Evolutionary conservation across 2,113 vertebrate genomes (phyloP), one percentile per base, ranked within the genome.

Genomic region (Toxotes chatareus): DNA sequence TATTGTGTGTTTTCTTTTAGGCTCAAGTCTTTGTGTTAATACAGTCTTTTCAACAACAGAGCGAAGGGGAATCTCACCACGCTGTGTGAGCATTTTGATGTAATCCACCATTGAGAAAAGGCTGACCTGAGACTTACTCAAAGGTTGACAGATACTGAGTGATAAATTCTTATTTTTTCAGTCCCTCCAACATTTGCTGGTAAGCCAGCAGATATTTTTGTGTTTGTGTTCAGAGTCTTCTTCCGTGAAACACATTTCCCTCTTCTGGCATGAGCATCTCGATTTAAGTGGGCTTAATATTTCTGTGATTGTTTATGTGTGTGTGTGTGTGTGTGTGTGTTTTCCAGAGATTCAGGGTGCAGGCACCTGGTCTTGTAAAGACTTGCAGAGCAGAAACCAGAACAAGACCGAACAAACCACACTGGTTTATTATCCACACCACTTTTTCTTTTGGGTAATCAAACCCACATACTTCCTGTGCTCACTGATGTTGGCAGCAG

Each of bases 361-460:
- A 53, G 55, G 10, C 77, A 63, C 47, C 64, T 21, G 65, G 60
- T 27, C 38, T 46, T 51, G 64, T 40, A n/a, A 51, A 44, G 42
- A 69, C 34, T 56, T 8, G 23, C 62, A 70, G 23, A 74, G 9
- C 46, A 53, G 10, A 3, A 56, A 27, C 67, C 46, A 11, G 49
- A 73, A 63, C 42, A n/a, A 63, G 42, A 46, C 44, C 1, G 1
- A 68, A 56, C 46, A 17, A 61, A 42, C 51, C 21, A n/a, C 44
- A 2, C 40, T 16, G 10, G 14, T 46, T 82, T 56, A 69, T 73
- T 75, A 72, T 68, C 40, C 44, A 47, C 53, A 7, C 56, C 51
- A 21, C n/a, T 57, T 32, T 88, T 73, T 79, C 76, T 61, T 78
- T 71, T 17, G 74, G 0, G 65, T 73, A 55, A 84, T 71, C 44